phyloP scores from a whole-genome alignment of 2,113 vertebrate genomes.

The Stomatorhinus ivindoensis region DNA sequence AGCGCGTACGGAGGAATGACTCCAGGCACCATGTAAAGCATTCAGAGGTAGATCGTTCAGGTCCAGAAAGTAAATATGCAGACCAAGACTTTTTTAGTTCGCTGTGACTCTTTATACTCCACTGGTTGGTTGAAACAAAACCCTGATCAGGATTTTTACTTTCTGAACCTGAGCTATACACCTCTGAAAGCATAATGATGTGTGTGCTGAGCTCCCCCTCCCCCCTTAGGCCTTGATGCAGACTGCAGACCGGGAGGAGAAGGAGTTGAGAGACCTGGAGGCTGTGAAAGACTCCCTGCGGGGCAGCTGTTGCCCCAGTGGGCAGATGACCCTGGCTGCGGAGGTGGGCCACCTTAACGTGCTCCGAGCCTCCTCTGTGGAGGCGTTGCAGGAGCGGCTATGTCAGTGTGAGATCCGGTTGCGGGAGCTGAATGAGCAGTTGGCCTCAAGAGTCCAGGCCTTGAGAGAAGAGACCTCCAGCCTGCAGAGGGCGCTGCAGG shows the following conservation, averaged over 20 bases:
- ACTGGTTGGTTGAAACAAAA: neutral
- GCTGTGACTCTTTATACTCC: neutral
- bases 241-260: slow-evolving; percentile 55
- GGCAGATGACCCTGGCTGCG: slow-evolving; percentile 46
- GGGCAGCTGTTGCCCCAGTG: slow-evolving; percentile 50
- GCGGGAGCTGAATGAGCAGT: slow-evolving; percentile 36
- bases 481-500: slow-evolving; percentile 54
- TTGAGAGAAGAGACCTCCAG: slow-evolving; percentile 44
- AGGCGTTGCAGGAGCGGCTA: slow-evolving; percentile 43
- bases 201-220: neutral
- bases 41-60: neutral
- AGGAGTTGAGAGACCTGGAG: slow-evolving; percentile 56
- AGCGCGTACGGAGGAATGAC: neutral
- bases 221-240: slow-evolving; percentile 59
- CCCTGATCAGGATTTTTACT: neutral
- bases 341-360: slow-evolving; percentile 53
- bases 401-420: slow-evolving; percentile 39
- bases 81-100: neutral
- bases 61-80: neutral
- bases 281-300: slow-evolving; percentile 45
- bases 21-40: neutral
- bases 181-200: neutral
- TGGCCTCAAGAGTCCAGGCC: slow-evolving; percentile 15
- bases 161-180: neutral
- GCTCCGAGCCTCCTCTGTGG: slow-evolving; percentile 45